A percentile compares a stretch with the other conserved stretches of the same genome.
These are phyloP conservation scores for Troides aeacus DNA, from an alignment of 2,888 invertebrate genomes.

Conservation along the genomic window DNA sequence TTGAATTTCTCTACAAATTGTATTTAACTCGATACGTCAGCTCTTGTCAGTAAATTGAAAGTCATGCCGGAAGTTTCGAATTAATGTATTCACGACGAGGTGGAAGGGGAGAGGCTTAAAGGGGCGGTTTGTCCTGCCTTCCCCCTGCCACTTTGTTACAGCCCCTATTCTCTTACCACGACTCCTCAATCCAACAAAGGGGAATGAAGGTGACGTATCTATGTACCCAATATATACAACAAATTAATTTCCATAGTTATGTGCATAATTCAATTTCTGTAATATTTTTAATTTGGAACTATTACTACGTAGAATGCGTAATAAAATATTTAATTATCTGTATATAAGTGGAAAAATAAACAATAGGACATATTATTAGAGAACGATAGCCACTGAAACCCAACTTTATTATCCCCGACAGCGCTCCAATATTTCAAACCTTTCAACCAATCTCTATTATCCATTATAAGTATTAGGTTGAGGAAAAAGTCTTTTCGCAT, in stretches of 20 bases:
- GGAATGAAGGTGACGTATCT: slow-evolving; percentile 27
- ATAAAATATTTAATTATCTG: not conserved
- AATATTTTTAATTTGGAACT: not conserved
- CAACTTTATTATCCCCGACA: too few species aligned
- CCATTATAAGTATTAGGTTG: too few species aligned
- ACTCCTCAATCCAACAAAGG: slow-evolving; percentile 43
- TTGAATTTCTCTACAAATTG: slow-evolving; percentile 2
- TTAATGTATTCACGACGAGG: slow-evolving; percentile 58
- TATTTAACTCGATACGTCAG: slow-evolving; percentile 22
- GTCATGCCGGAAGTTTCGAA: slow-evolving; percentile 52
- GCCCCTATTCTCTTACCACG: slow-evolving; percentile 43
- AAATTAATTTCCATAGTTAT: slow-evolving; percentile 10
- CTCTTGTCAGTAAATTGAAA: slow-evolving; percentile 29
- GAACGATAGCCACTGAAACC: too few species aligned
- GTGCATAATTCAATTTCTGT: not conserved
- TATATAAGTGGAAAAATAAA: not conserved
- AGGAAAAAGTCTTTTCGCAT: too few species aligned
- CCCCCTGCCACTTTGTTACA: slow-evolving; percentile 38
- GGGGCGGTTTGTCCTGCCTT: slow-evolving; percentile 54
- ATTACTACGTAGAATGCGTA: not conserved
- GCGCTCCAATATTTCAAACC: too few species aligned
- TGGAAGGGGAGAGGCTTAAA: slow-evolving; percentile 46
- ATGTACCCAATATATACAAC: slow-evolving; percentile 18
- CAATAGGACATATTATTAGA: too few species aligned
- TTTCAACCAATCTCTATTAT: too few species aligned